phyloP scores from a whole-genome alignment of 2,888 invertebrate genomes.

The Meghimatium bilineatum region DNA sequence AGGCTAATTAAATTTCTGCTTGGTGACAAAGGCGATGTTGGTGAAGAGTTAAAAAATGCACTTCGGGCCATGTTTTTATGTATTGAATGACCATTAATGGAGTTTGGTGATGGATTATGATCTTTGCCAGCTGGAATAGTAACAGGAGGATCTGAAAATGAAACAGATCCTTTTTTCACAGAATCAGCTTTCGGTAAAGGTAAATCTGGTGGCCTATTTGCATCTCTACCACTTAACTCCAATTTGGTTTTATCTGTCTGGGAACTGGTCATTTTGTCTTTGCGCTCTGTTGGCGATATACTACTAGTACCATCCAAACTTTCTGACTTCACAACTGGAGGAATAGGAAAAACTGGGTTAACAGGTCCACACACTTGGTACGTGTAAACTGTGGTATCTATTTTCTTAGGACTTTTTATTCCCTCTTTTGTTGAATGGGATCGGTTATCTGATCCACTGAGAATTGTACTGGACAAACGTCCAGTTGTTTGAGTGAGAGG shows the following conservation, averaged over 20 bases:
- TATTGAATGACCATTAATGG: constrained; percentile 23
- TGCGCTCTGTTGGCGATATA: background rate
- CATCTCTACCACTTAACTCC: background rate
- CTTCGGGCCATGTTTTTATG: constrained; percentile 63
- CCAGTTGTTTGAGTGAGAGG: constrained; percentile 30
- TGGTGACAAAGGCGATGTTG: constrained; percentile 55
- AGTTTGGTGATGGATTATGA: background rate
- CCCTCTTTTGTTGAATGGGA: background rate
- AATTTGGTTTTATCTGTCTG: constrained; percentile 1
- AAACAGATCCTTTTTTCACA: constrained; percentile 25
- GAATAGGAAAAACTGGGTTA: constrained; percentile 40
- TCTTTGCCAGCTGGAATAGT: background rate
- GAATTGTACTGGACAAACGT: constrained; percentile 16
- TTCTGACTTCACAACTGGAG: constrained; percentile 24
- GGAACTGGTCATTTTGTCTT: background rate
- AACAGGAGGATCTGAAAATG: constrained; percentile 25
- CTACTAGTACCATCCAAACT: background rate
- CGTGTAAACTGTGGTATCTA: constrained; percentile 27
- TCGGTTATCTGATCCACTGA: background rate
- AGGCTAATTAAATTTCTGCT: constrained; percentile 40
- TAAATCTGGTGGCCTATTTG: constrained; percentile 19
- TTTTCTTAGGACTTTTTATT: constrained; percentile 16
- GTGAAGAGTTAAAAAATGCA: constrained; percentile 67
- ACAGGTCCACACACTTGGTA: constrained; percentile 41
- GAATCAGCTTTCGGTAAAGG: constrained; percentile 3